Evolutionary conservation across 2,888 invertebrate species (phyloP).

Genomic region (Campoplex capitator): DNA sequence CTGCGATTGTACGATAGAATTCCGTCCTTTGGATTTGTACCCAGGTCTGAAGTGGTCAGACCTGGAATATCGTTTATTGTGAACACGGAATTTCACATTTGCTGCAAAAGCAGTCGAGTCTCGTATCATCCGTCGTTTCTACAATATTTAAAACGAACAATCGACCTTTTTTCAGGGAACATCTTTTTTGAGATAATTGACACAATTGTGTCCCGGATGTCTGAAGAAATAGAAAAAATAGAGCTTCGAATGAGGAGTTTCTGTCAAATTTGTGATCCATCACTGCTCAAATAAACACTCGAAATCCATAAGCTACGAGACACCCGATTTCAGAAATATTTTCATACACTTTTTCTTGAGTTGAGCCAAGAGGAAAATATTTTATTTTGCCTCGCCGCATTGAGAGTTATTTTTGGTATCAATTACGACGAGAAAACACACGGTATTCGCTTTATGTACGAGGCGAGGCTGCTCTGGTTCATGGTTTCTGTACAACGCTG

Average conservation of each 20-base stretch:
- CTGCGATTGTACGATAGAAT: background rate
- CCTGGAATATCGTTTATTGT: too few relatives aligned
- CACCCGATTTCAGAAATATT: constrained; percentile 5
- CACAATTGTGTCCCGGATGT: background rate
- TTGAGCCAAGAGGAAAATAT: constrained; percentile 32
- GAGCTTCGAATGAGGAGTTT: constrained; percentile 1
- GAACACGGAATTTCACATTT: too few relatives aligned
- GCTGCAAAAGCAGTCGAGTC: too few relatives aligned
- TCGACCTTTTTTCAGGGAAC: background rate
- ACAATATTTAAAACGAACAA: background rate
- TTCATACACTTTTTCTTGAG: background rate
- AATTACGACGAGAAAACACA: constrained; percentile 29
- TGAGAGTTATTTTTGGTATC: constrained; percentile 63
- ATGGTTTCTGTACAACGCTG: constrained; percentile 11
- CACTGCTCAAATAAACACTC: background rate
- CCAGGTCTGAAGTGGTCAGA: too few relatives aligned
- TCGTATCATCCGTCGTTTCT: too few relatives aligned
- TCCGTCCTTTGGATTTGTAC: too few relatives aligned
- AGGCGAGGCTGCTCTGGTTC: constrained; percentile 17
- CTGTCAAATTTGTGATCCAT: background rate
- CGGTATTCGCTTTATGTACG: constrained; percentile 1
- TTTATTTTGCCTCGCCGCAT: constrained; percentile 17
- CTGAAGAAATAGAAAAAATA: background rate
- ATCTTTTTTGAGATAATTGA: background rate
- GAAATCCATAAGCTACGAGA: background rate